A percentile compares a stretch with the other conserved stretches of the same genome.
Conservation (phyloP, 2,113 vertebrate species). For the Tor tambroides region DNA sequence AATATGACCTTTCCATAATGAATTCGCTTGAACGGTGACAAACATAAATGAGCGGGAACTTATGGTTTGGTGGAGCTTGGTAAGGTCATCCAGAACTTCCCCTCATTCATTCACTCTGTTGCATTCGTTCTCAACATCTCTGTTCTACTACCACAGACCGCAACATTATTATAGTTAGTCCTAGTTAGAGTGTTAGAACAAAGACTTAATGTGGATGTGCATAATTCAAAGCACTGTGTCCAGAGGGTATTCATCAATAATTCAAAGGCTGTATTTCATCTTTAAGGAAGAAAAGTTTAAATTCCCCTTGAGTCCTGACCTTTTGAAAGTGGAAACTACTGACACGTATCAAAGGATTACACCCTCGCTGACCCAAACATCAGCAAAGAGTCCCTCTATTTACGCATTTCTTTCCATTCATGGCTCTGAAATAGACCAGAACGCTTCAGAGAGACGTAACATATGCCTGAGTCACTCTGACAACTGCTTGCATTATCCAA, state of each 20-base stretch:
- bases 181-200: slow-evolving; percentile 54
- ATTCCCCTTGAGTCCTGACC: slow-evolving; percentile 72
- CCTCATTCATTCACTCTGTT: not conserved
- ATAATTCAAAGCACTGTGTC: slow-evolving; percentile 63
- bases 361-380: slow-evolving; percentile 51
- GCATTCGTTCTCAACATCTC: not conserved
- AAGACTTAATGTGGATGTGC: slow-evolving; percentile 66
- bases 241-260: slow-evolving; percentile 70
- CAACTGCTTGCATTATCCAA: not conserved
- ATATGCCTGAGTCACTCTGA: not conserved
- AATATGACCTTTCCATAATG: slow-evolving; percentile 29
- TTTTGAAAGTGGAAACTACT: slow-evolving; percentile 69
- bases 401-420: slow-evolving; percentile 18
- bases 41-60: not conserved
- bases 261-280: slow-evolving; percentile 74
- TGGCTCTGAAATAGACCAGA: slow-evolving; percentile 34
- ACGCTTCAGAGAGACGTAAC: not conserved
- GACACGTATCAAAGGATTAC: slow-evolving; percentile 76
- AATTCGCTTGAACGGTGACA: not conserved
- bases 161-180: not conserved
- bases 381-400: slow-evolving; percentile 18
- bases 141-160: not conserved
- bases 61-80: not conserved
- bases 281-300: slow-evolving; percentile 75
- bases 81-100: not conserved